These are phyloP conservation scores for Sinocyclocheilus anshuiensis DNA, from an alignment of 2,113 vertebrate genomes.

Conservation along the genomic window DNA sequence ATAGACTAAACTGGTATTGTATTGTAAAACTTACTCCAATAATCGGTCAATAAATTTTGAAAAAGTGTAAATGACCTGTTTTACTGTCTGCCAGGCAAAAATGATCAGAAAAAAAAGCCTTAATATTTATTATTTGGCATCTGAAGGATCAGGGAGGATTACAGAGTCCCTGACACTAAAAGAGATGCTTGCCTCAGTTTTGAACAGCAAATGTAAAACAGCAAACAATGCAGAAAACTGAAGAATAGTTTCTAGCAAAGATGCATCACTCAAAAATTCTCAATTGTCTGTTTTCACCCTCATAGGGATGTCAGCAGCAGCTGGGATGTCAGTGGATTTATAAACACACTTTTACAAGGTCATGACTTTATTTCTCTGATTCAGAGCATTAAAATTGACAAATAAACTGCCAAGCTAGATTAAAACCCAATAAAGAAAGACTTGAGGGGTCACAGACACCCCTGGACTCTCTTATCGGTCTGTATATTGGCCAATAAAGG, in stretches of 20 bases:
- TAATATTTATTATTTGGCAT: too few species aligned
- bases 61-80: too few species aligned
- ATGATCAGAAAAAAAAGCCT: too few species aligned
- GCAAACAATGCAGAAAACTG: background rate
- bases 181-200: too few species aligned
- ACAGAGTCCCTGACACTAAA: too few species aligned
- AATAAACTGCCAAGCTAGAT: background rate
- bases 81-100: background rate
- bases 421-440: background rate
- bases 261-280: background rate
- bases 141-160: too few species aligned
- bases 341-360: slow-evolving; percentile 35
- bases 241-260: background rate
- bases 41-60: too few species aligned
- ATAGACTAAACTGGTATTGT: too few species aligned
- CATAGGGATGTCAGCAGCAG: slow-evolving; percentile 29
- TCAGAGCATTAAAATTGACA: background rate
- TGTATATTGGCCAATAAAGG: background rate
- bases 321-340: slow-evolving; percentile 14
- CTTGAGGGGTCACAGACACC: background rate
- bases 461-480: background rate
- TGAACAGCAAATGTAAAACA: too few species aligned
- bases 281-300: background rate
- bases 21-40: too few species aligned
- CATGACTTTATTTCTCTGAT: slow-evolving; percentile 5